Evolutionary conservation across 2,888 invertebrate species (phyloP).

Genomic region (Melinaea menophilus): DNA sequence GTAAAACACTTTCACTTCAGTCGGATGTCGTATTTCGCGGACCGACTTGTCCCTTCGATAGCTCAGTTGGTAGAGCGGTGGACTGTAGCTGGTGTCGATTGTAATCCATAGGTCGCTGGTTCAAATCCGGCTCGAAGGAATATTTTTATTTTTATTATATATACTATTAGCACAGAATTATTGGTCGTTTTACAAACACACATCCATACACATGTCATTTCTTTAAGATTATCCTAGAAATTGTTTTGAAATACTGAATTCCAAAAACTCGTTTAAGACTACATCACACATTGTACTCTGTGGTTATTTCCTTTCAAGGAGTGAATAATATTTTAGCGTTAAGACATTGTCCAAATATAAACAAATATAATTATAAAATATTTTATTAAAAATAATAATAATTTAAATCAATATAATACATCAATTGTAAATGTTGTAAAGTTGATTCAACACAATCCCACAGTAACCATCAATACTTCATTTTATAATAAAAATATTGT

Average conservation of each 20-base stretch:
- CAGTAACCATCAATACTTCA: neutral
- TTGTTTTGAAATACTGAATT: too few species aligned
- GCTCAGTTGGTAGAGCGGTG: conserved; percentile 79
- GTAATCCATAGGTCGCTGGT: conserved; percentile 79
- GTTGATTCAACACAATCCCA: neutral
- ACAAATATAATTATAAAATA: conserved; percentile 11
- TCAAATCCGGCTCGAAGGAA: conserved; percentile 79
- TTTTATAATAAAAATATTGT: conserved; percentile 1
- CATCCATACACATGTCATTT: too few species aligned
- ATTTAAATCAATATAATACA: conserved; percentile 15
- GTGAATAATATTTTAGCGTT: neutral
- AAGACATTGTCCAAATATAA: conserved; percentile 1
- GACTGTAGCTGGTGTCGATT: conserved; percentile 59
- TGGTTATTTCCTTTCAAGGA: too few species aligned
- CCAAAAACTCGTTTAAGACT: too few species aligned
- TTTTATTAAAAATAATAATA: conserved; percentile 22
- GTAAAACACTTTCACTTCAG: neutral
- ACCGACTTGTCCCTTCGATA: conserved; percentile 63
- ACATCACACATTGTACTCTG: too few species aligned
- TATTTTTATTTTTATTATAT: conserved; percentile 6
- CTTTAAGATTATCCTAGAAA: too few species aligned
- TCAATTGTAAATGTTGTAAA: conserved; percentile 5
- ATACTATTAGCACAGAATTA: too few species aligned
- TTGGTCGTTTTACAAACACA: too few species aligned
- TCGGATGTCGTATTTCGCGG: neutral